Conservation (phyloP, 2,797 vertebrate genomes). For the Anguilla megastoma region DNA sequence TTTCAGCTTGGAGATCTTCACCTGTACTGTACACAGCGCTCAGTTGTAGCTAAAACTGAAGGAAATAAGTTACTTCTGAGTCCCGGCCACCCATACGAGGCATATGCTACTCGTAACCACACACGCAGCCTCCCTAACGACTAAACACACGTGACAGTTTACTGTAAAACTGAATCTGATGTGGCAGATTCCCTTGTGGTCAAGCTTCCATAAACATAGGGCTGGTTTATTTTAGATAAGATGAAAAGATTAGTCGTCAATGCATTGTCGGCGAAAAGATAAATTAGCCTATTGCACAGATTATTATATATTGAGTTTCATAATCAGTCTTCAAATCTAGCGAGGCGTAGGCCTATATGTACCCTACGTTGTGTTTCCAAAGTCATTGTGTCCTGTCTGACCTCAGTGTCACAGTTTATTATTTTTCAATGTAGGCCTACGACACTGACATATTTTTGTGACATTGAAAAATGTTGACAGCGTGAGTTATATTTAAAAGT, state of each 20-base stretch:
- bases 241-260: not conserved
- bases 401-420: too few relatives aligned
- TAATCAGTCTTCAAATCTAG: not conserved
- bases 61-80: not conserved
- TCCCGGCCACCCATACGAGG: not conserved
- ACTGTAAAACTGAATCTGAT: not conserved
- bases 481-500: too few relatives aligned
- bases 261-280: not conserved
- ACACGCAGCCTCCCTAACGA: not conserved
- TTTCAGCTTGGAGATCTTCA: not conserved
- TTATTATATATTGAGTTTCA: not conserved
- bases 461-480: too few relatives aligned
- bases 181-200: not conserved
- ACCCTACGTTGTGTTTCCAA: not conserved
- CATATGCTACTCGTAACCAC: not conserved
- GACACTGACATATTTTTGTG: too few relatives aligned
- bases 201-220: not conserved
- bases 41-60: not conserved
- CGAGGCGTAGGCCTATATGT: not conserved
- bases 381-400: too few relatives aligned
- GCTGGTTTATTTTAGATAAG: not conserved
- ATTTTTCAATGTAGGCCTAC: too few relatives aligned
- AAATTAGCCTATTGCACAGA: not conserved
- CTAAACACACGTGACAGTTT: conserved; percentile 1
- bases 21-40: not conserved